Conservation (phyloP, 1,140 invertebrate species). For the Caenorhabditis latens region DNA sequence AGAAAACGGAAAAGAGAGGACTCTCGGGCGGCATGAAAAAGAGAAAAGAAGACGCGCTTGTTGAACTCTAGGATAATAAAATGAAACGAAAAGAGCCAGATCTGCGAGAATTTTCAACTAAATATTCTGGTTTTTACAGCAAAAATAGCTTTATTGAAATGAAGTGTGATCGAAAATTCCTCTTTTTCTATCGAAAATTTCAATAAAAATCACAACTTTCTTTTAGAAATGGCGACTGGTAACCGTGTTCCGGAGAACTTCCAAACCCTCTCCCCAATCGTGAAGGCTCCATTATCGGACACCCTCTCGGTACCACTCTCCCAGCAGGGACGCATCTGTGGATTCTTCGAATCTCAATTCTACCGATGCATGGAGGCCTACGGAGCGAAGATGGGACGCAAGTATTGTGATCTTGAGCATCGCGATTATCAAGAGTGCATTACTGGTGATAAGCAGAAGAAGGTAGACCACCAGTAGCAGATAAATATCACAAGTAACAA, state of each 20-base stretch:
- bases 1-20: not conserved
- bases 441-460: constrained; percentile 73
- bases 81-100: not conserved
- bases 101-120: no score
- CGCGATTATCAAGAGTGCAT: constrained; percentile 73
- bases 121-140: no score
- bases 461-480: constrained; percentile 17
- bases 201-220: not conserved
- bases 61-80: not conserved
- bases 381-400: constrained; percentile 71
- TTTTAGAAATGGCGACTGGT: constrained; percentile 58
- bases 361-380: constrained; percentile 75
- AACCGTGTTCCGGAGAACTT: constrained; percentile 64
- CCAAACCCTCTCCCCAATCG: constrained; percentile 56
- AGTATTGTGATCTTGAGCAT: constrained; percentile 75
- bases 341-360: constrained; percentile 74
- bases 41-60: not conserved
- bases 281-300: constrained; percentile 64
- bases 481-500: not conserved
- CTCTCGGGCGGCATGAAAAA: no score
- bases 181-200: no score
- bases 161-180: no score
- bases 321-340: constrained; percentile 68
- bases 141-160: no score
- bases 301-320: constrained; percentile 61